phyloP scores from a whole-genome alignment of 2,113 vertebrate genomes.

The Erythrocercus mccallii region DNA sequence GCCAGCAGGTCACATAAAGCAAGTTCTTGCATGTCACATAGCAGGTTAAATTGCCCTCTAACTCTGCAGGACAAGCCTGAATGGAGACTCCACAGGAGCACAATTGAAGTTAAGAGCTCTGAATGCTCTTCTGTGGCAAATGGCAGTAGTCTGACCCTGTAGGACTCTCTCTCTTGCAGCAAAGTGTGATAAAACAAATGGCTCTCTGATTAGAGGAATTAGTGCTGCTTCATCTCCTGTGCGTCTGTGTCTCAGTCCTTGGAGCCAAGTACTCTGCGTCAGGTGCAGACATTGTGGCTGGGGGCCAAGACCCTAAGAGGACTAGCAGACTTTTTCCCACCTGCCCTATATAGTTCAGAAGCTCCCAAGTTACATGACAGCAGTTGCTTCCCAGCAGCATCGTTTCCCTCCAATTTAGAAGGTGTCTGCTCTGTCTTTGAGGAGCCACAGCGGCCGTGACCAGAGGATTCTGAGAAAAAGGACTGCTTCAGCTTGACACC shows the following conservation, averaged over 20 bases:
- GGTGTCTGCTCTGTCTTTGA: neutral
- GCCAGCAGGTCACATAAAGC: neutral
- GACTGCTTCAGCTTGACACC: neutral
- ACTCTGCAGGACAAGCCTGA: slow-evolving; percentile 35
- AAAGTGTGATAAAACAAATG: slow-evolving; percentile 48
- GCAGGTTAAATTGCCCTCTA: slow-evolving; percentile 32
- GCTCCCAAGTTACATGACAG: neutral
- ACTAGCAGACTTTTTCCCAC: neutral
- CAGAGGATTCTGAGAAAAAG: neutral
- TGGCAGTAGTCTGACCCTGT: neutral
- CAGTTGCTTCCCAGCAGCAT: neutral
- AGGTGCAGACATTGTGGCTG: neutral
- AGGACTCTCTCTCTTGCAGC: neutral
- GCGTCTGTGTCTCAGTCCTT: neutral
- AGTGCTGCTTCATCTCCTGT: neutral
- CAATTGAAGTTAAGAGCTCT: slow-evolving; percentile 51
- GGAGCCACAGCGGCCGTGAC: neutral
- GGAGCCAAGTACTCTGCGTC: neutral
- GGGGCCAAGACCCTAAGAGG: neutral
- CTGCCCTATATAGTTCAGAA: neutral
- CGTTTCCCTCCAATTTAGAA: neutral
- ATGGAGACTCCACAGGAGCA: slow-evolving; percentile 26
- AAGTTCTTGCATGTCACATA: neutral
- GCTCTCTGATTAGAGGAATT: slow-evolving; percentile 13
- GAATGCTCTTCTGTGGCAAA: slow-evolving; percentile 40